These are phyloP conservation scores for Hypotaenidia philippensis DNA, from an alignment of 2,797 vertebrate species.

Conservation along the genomic window DNA sequence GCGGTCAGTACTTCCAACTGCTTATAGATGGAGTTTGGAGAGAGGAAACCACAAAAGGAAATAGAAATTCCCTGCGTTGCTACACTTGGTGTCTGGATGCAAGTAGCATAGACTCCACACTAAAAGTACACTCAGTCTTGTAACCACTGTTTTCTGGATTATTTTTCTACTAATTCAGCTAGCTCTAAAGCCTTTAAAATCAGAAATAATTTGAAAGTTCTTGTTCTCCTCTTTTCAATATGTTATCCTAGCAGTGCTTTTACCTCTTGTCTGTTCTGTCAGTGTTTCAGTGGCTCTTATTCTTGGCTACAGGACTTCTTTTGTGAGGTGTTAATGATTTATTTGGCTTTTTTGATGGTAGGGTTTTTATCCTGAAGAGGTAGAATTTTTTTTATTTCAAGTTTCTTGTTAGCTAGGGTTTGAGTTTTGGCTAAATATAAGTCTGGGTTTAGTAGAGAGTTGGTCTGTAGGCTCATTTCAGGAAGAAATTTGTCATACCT, in stretches of 20 bases:
- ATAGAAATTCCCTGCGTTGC: neutral
- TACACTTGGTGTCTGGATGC: neutral
- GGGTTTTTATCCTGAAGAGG: neutral
- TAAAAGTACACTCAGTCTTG: neutral
- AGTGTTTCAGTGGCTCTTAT: neutral
- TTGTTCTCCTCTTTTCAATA: neutral
- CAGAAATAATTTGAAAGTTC: neutral
- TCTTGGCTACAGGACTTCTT: neutral
- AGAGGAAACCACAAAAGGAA: neutral
- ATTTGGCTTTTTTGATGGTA: neutral
- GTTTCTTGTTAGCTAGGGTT: neutral
- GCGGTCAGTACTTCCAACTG: neutral
- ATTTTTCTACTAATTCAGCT: neutral
- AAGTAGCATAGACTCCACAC: neutral
- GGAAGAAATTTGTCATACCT: neutral
- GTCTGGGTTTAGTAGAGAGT: neutral
- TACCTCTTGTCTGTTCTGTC: neutral
- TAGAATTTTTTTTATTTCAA: slow-evolving; percentile 12
- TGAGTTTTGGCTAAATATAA: neutral
- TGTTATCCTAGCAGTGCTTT: neutral
- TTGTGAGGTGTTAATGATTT: neutral
- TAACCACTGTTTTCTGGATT: neutral
- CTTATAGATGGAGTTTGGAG: neutral
- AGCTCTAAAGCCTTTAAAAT: neutral
- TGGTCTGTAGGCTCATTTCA: neutral